Conservation (phyloP, 2,888 invertebrate species). For the Eupithecia subumbrata region DNA sequence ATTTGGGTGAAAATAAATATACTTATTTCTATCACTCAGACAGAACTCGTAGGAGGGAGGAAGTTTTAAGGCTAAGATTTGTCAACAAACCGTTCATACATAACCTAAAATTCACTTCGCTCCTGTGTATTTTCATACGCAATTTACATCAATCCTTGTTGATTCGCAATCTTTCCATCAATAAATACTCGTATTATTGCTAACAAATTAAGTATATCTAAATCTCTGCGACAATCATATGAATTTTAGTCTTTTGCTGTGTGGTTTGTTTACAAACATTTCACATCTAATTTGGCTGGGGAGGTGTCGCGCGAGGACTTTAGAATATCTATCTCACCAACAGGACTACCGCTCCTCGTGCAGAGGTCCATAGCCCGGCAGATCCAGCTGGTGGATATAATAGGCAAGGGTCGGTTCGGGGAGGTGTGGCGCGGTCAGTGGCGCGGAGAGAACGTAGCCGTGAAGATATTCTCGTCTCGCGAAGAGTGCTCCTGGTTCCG, state of each 20-base stretch:
- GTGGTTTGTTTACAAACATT: no score
- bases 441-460: constrained; percentile 98
- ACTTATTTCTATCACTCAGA: no score
- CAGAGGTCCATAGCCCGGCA: constrained; percentile 98
- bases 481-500: constrained; percentile 99
- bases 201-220: neutral
- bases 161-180: neutral
- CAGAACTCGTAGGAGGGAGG: no score
- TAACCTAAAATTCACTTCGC: no score
- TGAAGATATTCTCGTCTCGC: constrained; percentile 97
- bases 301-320: neutral
- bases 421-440: constrained; percentile 98
- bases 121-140: neutral
- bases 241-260: no score
- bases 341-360: constrained; percentile 96
- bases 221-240: neutral
- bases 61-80: no score
- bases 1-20: no score
- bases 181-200: neutral
- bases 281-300: no score
- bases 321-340: neutral
- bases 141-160: neutral
- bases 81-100: no score
- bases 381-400: constrained; percentile 95
- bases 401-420: constrained; percentile 98